Evolutionary conservation across 2,888 invertebrate species (phyloP).

Genomic region (Drosophila imparisetae): DNA sequence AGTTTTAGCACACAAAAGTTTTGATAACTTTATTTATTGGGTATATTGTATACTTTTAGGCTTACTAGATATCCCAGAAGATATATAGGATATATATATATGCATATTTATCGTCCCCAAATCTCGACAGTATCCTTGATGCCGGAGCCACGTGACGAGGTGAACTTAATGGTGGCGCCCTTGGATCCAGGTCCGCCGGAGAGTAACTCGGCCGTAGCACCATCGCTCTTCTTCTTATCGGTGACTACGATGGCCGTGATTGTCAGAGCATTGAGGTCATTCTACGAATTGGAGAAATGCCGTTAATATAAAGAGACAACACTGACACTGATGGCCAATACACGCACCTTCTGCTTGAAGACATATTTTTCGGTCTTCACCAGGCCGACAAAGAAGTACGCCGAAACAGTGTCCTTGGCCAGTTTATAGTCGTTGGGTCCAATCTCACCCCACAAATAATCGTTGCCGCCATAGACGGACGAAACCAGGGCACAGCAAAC

Average conservation of each 20-base stretch:
- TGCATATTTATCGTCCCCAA: slow-evolving; percentile 58
- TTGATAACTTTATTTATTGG: slow-evolving; percentile 3
- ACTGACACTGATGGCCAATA: neutral
- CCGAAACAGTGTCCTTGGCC: slow-evolving; percentile 69
- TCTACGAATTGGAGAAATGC: slow-evolving; percentile 23
- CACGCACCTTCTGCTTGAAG: slow-evolving; percentile 72
- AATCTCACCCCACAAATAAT: slow-evolving; percentile 77
- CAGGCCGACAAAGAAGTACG: slow-evolving; percentile 67
- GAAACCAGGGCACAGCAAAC: slow-evolving; percentile 41
- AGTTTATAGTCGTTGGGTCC: slow-evolving; percentile 66
- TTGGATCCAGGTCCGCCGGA: slow-evolving; percentile 85
- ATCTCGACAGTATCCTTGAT: slow-evolving; percentile 81
- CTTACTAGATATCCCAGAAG: neutral
- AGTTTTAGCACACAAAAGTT: neutral
- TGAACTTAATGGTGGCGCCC: slow-evolving; percentile 84
- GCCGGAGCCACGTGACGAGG: slow-evolving; percentile 84
- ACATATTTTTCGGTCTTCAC: slow-evolving; percentile 63
- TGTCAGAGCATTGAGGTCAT: slow-evolving; percentile 63
- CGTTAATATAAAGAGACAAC: neutral
- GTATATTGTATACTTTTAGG: slow-evolving; percentile 41
- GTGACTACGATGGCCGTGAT: slow-evolving; percentile 69
- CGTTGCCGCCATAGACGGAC: slow-evolving; percentile 55
- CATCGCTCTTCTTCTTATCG: slow-evolving; percentile 70
- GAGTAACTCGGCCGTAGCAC: slow-evolving; percentile 83
- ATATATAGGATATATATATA: neutral